These are phyloP conservation scores for Spongilla lacustris DNA, from an alignment of 37 sponge, comb jelly and placozoan species.

Conservation along the genomic window DNA sequence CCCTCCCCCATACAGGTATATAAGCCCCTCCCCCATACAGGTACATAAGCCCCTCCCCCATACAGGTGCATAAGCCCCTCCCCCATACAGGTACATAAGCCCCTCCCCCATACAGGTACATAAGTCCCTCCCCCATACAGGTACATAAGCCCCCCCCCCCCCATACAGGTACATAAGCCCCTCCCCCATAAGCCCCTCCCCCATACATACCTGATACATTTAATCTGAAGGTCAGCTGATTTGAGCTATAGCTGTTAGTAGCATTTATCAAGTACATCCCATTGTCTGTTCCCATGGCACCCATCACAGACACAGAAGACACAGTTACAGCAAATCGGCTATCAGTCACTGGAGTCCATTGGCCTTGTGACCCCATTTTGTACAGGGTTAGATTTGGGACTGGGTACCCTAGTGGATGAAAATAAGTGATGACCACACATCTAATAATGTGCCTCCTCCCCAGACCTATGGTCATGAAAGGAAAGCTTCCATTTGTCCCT, in stretches of 20 bases:
- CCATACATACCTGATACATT: neutral
- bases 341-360: neutral
- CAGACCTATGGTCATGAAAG: neutral
- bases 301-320: neutral
- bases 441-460: neutral
- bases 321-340: neutral
- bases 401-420: neutral
- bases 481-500: neutral
- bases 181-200: neutral
- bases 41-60: constrained; percentile 62
- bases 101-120: constrained; percentile 25
- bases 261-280: neutral
- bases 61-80: constrained; percentile 42
- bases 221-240: neutral
- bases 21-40: too few relatives aligned
- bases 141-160: constrained; percentile 17
- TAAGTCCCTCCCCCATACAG: constrained; percentile 28
- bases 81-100: constrained; percentile 37
- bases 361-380: neutral
- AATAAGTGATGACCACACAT: neutral
- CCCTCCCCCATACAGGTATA: too few relatives aligned
- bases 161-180: neutral
- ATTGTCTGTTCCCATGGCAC: neutral
- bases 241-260: neutral
- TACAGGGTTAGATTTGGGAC: neutral